Base-by-base conservation (phyloP, 64 coral and sea anemone species). In the Platygyra sinensis region DNA sequence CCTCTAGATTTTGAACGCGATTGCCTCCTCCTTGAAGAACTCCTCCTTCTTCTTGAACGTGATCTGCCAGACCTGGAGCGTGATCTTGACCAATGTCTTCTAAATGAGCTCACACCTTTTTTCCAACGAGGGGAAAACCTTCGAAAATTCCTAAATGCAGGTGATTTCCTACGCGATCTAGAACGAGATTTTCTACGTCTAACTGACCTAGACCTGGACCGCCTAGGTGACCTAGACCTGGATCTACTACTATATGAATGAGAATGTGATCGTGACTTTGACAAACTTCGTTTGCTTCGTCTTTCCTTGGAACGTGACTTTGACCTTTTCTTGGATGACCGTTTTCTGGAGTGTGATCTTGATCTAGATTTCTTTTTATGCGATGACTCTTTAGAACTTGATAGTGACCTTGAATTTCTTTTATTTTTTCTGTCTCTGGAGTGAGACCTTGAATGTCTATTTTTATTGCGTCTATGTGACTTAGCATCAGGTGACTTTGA, bases 1-100 rank as follows among this genome's bases (percentile, higher is more conserved):
- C 72, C 75, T 24, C 72, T 76, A 5, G 71, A 88, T 74, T 80
- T 55, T 75, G 65, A 60, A 31, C 80, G 42, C 52, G 89, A 91
- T 30, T 54, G 30, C 20, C 82, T 78, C 30, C 74, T 65, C 63
- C 51, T 78, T 64, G 51, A 14, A 38, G 74, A 30, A 72, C 82
- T 92, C 52, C n/a, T n/a, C n/a, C 90, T 78, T 78, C 65, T 87
- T 46, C 86, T 88, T 77, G 72, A 61, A 60, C 18, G 57, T 24
- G 86, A 88, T 24, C 86, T 88, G 27, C 30, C 25, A 88, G 86
- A 88, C 24, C 86, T 90, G 49, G 91, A 93, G 52, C 60, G 67
- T 24, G 94, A 94, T 73, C 72, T 89, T 76, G 86, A 90, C 25
- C 78, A 82, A 17, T 20, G 81, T 51, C 81, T 69, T 27, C 65